Percentiles rank a stretch among this genome's conserved stretches.
These are phyloP conservation scores for Virgularia gustaviana DNA, from an alignment of 92 coral and sea anemone genomes.

Conservation along the genomic window DNA sequence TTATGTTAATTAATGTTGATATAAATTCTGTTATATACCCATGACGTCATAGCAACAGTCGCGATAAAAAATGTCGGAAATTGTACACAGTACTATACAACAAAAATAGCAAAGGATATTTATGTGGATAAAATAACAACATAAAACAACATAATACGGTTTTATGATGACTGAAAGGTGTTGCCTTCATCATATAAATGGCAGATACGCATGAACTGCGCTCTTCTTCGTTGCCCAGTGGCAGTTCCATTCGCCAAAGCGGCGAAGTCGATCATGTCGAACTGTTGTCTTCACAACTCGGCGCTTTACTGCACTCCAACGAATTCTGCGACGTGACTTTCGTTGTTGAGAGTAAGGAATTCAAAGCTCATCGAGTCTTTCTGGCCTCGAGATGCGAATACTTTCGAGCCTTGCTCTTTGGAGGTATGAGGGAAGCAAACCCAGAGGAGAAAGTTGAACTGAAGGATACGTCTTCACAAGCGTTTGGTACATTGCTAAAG, in stretches of 20 bases:
- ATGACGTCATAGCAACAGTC: no score
- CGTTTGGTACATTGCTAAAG: slow-evolving; percentile 75
- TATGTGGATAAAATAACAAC: background rate
- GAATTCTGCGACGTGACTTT: slow-evolving; percentile 92
- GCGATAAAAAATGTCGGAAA: no score
- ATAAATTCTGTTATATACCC: no score
- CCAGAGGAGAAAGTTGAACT: slow-evolving; percentile 82
- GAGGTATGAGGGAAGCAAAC: slow-evolving; percentile 97
- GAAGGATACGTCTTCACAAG: slow-evolving; percentile 70
- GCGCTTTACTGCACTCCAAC: slow-evolving; percentile 71
- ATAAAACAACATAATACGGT: background rate
- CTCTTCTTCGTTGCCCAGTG: slow-evolving; percentile 29
- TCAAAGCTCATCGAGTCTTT: slow-evolving; percentile 80
- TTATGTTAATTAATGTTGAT: no score
- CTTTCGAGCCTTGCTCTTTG: slow-evolving; percentile 86
- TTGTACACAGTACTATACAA: no score
- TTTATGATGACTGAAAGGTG: background rate
- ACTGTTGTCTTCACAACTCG: slow-evolving; percentile 82
- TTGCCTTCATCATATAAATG: slow-evolving; percentile 10
- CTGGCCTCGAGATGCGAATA: slow-evolving; percentile 94
- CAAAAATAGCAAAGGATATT: background rate
- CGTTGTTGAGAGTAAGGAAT: slow-evolving; percentile 71
- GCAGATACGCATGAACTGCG: slow-evolving; percentile 38
- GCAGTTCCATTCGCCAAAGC: slow-evolving; percentile 30
- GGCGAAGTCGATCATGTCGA: slow-evolving; percentile 98